Percentiles rank a stretch among this genome's conserved stretches.
These are phyloP conservation scores for Pteronotus mesoamericanus DNA, from an alignment of 2,797 vertebrate species.

Conservation along the genomic window DNA sequence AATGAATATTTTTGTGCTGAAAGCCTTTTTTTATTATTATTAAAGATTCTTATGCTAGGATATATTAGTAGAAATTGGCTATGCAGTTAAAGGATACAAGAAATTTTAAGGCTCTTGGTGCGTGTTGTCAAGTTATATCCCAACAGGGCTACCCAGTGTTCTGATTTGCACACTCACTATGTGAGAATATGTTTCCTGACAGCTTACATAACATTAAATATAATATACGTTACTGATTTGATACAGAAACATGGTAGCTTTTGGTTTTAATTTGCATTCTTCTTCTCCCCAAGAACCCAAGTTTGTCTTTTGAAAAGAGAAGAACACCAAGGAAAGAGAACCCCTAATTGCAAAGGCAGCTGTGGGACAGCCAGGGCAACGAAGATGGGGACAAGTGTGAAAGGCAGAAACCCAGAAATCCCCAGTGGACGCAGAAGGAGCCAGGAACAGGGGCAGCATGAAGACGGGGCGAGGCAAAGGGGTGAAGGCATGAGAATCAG, in stretches of 20 bases:
- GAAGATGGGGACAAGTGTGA: neutral
- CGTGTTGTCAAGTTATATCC: neutral
- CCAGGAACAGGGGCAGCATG: neutral
- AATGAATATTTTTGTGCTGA: neutral
- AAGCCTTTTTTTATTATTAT: neutral
- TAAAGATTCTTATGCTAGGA: neutral
- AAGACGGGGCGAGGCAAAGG: neutral
- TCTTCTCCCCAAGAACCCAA: neutral
- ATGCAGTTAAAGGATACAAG: neutral
- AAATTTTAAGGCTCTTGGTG: neutral
- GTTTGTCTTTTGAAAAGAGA: neutral
- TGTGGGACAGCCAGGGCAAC: accelerated
- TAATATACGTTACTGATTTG: neutral
- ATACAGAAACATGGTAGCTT: neutral
- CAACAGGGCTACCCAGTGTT: neutral
- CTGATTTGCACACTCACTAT: neutral
- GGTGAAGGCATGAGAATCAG: neutral
- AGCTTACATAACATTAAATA: neutral
- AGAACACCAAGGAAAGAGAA: neutral
- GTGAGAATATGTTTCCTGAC: neutral
- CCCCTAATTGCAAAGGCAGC: neutral
- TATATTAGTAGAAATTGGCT: neutral
- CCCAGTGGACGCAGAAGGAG: neutral
- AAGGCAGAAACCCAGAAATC: neutral
- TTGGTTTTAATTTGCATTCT: neutral